phyloP scores from a whole-genome alignment of 2,888 invertebrate species.

The Pemphredon lugubris region DNA sequence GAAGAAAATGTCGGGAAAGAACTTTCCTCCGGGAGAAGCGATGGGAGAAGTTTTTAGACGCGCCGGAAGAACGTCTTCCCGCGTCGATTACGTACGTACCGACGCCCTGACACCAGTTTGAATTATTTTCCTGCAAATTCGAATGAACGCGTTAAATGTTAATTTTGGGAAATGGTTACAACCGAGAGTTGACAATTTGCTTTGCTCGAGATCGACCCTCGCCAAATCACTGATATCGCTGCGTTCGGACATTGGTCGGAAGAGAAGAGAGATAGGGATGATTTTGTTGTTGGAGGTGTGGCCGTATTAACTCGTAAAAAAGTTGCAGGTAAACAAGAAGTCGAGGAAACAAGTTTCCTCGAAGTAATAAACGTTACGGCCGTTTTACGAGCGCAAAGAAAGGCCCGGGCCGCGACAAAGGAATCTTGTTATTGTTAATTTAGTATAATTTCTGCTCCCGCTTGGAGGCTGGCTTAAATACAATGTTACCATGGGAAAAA shows the following conservation, averaged over 20 bases:
- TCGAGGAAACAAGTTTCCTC: slow-evolving; percentile 18
- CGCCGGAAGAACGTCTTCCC: background rate
- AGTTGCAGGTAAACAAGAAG: too few relatives aligned
- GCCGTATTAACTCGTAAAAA: too few relatives aligned
- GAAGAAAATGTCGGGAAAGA: slow-evolving; percentile 14
- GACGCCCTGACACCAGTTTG: background rate
- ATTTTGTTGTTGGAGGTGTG: background rate
- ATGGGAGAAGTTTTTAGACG: slow-evolving; percentile 15
- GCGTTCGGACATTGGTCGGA: too few relatives aligned
- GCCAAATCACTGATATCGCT: too few relatives aligned
- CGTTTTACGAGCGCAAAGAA: slow-evolving; percentile 15
- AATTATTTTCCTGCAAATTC: background rate
- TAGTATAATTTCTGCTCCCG: slow-evolving; percentile 48
- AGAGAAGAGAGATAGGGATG: too few relatives aligned
- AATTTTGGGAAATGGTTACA: too few relatives aligned
- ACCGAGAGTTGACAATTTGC: too few relatives aligned
- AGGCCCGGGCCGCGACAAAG: slow-evolving; percentile 20
- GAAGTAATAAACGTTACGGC: slow-evolving; percentile 18
- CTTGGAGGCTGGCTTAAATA: slow-evolving; percentile 33
- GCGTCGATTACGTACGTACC: background rate
- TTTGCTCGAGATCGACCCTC: too few relatives aligned
- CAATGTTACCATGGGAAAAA: slow-evolving; percentile 47
- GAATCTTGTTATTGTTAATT: slow-evolving; percentile 46
- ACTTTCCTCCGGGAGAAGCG: background rate
- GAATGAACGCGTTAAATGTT: background rate